A percentile compares a stretch with the other conserved stretches of the same genome.
Evolutionary conservation across 2,888 invertebrate genomes (phyloP).

Genomic region (Eupeodes latifasciatus): DNA sequence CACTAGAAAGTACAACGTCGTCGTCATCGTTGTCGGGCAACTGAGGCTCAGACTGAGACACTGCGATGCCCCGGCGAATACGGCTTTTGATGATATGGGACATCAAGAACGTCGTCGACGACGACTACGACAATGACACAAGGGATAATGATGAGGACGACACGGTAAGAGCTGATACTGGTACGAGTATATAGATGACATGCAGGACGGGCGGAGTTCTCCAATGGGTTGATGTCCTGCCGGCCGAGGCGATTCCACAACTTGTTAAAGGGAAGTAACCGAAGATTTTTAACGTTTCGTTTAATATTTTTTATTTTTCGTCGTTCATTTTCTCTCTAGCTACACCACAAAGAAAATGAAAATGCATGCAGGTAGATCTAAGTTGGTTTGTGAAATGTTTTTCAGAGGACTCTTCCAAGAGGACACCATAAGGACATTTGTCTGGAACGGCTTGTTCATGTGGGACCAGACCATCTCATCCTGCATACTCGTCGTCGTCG

Average conservation of each 20-base stretch:
- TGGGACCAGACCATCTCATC: constrained; percentile 53
- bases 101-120: constrained; percentile 48
- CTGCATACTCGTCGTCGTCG: constrained; percentile 15
- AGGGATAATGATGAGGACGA: constrained; percentile 72
- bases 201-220: constrained; percentile 50
- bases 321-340: constrained; percentile 32
- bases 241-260: constrained; percentile 73
- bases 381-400: constrained; percentile 41
- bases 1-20: constrained; percentile 76
- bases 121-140: background rate
- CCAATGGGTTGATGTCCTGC: constrained; percentile 76
- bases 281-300: constrained; percentile 69
- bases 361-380: constrained; percentile 54
- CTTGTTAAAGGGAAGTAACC: constrained; percentile 75
- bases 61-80: constrained; percentile 37
- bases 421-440: constrained; percentile 72
- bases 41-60: constrained; percentile 36
- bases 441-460: constrained; percentile 74
- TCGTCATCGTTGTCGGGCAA: constrained; percentile 33
- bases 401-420: constrained; percentile 65
- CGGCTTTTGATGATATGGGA: constrained; percentile 74
- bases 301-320: background rate
- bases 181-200: too few relatives aligned
- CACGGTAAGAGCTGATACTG: constrained; percentile 16
- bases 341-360: constrained; percentile 66